Evolutionary conservation across 2,113 vertebrate genomes (phyloP).

Genomic region (Lycocorax pyrrhopterus): DNA sequence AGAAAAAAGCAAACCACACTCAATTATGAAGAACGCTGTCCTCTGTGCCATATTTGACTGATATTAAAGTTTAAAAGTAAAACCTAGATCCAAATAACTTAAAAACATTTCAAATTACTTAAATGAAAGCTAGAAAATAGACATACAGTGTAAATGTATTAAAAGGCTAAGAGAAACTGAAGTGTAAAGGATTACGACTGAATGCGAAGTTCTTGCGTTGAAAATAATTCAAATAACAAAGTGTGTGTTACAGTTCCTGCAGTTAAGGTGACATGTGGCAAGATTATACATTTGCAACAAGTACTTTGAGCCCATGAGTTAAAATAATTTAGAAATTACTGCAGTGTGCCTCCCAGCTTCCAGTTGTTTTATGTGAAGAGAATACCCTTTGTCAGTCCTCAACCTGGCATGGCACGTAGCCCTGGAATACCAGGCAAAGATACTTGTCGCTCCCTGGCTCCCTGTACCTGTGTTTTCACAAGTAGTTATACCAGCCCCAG

Average conservation of each 20-base stretch:
- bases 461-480: neutral
- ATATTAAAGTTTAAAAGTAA: neutral
- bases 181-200: neutral
- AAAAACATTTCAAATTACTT: neutral
- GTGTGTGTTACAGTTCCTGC: neutral
- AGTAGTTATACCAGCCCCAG: neutral
- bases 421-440: neutral
- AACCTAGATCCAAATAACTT: neutral
- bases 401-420: too few species aligned
- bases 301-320: neutral
- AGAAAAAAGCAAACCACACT: conserved; percentile 44
- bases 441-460: neutral
- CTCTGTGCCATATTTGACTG: neutral
- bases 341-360: neutral
- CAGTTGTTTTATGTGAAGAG: neutral
- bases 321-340: neutral
- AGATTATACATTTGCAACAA: neutral
- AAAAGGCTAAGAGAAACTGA: neutral
- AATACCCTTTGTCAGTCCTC: neutral
- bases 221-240: neutral
- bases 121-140: neutral
- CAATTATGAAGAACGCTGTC: conserved; percentile 40
- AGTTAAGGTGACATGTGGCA: neutral
- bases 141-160: neutral
- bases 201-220: neutral